Conservation (phyloP, 2,888 invertebrate species). For the Pterobdella sp. region DNA sequence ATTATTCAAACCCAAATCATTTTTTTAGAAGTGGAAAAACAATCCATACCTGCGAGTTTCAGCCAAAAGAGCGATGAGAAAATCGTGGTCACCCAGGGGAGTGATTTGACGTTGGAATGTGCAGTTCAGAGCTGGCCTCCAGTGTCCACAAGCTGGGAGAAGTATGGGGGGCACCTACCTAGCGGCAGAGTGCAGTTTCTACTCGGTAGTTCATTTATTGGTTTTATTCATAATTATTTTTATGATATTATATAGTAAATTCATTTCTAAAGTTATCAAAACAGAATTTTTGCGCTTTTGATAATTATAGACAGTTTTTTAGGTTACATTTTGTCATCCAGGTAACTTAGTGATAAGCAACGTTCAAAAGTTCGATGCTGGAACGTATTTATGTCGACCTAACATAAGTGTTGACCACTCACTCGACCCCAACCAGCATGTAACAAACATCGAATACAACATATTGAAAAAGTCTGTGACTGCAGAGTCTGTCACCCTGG, state of each 20-base stretch:
- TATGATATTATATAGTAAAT: background rate
- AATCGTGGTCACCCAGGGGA: conserved; percentile 39
- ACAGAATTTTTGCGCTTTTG: no score
- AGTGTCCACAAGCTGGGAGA: conserved; percentile 82
- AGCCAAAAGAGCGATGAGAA: conserved; percentile 8
- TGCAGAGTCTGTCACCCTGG: conserved; percentile 6
- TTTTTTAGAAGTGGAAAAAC: background rate
- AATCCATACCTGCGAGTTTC: conserved; percentile 10
- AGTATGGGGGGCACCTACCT: conserved; percentile 57
- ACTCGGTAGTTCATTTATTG: conserved; percentile 33
- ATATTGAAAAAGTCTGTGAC: background rate
- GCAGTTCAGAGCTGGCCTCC: conserved; percentile 90
- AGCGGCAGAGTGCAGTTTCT: conserved; percentile 34
- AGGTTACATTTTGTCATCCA: conserved; percentile 28
- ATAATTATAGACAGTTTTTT: background rate
- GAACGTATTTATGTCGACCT: conserved; percentile 46
- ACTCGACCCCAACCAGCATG: background rate
- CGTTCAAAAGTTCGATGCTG: conserved; percentile 43
- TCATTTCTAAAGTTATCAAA: no score
- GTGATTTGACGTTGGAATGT: conserved; percentile 87
- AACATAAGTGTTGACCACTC: conserved; percentile 38
- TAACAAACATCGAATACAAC: background rate
- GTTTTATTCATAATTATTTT: background rate
- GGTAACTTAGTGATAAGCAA: conserved; percentile 44
- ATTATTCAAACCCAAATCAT: no score